phyloP scores from a whole-genome alignment of 2,113 vertebrate genomes.

The Henicopernis longicauda region DNA sequence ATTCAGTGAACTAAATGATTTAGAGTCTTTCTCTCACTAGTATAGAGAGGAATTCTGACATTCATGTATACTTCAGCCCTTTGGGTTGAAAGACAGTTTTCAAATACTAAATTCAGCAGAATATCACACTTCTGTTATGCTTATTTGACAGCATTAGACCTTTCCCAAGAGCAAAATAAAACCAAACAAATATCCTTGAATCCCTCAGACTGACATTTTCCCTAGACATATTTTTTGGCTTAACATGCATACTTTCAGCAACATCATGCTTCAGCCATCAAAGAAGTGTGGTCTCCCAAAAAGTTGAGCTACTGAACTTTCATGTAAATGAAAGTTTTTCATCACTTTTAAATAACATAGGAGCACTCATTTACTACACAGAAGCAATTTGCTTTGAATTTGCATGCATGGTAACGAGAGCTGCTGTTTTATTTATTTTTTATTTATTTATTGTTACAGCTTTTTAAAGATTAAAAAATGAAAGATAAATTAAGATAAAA shows the following conservation, averaged over 20 bases:
- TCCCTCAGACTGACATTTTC: neutral
- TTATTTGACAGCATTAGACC: neutral
- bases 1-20: neutral
- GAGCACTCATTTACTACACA: neutral
- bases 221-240: neutral
- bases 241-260: neutral
- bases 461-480: neutral
- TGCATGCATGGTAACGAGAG: neutral
- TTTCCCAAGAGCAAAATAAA: neutral
- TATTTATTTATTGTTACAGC: neutral
- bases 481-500: neutral
- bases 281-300: neutral
- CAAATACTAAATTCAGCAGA: neutral
- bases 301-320: neutral
- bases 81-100: neutral
- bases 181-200: neutral
- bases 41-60: neutral
- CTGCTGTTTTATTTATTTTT: neutral
- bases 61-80: neutral
- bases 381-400: neutral
- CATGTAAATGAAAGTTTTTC: neutral
- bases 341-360: neutral
- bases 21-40: neutral
- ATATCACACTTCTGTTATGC: neutral
- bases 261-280: neutral